Base-by-base conservation (phyloP, 2,113 vertebrate genomes). In the Notothenia rossii region DNA sequence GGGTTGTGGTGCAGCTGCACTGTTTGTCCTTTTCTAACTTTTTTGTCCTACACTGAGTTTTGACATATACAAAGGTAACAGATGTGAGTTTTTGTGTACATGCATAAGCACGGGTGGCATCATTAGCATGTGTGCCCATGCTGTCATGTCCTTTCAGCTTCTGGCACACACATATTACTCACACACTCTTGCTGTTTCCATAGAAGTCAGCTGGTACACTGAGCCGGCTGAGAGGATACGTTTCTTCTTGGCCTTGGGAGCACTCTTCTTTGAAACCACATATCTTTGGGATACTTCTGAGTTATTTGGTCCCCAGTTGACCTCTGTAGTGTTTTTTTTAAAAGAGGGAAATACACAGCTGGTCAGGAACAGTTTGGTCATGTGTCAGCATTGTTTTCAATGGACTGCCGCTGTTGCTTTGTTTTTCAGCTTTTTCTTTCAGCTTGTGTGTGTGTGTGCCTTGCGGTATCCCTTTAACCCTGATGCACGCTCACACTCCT, bases 191-290 rank as follows among this genome's bases (percentile, higher is more conserved):
- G 77, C 82, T 65, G 89, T 91, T 91, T 91, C 91, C 79, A 85
- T 90, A 83, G 90, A 84, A 83, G 90, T 92, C 82, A 88, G 88
- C 86, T 89, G 82, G 83, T 79, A 77, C 82, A 81, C 71, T 70
- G 82, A 83, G 66, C 85, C 5, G 71, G 76, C 75, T 60, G 88
- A 92, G 74, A 71, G 79, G 81, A 87, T 66, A 71, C 11, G 29
- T 82, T 87, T 77, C 72, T 54, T 84, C 70, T 45, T 55, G 67
- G 67, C 66, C 68, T 76, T 73, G 76, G 86, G 75, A 85, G 74
- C 70, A 11, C 70, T 79, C 22, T 22, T 18, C 75, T 82, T 65
- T 81, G 73, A 83, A 88, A 75, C 70, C 68, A 68, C 79, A 83
- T 86, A 72, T 85, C 76, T 80, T 22, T 43, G 54, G 51, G 69